phyloP scores from a whole-genome alignment of 2,888 invertebrate species.

The Druceiella hillmani region DNA sequence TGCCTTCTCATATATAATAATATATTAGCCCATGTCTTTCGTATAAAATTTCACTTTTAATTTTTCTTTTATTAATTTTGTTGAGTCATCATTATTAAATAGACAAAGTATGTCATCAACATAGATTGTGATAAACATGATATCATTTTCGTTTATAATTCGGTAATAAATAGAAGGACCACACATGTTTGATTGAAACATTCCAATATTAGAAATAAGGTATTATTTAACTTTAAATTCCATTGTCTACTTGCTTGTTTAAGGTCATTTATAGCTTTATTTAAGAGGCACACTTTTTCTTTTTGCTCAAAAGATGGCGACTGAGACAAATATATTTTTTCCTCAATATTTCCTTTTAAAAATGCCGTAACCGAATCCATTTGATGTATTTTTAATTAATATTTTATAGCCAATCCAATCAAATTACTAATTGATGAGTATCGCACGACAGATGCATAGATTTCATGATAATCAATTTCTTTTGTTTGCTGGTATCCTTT shows the following conservation, averaged over 20 bases:
- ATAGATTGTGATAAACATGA: no score
- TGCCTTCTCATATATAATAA: no score
- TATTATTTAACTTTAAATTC: no score
- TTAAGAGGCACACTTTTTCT: conserved; percentile 13
- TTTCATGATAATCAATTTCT: conserved; percentile 8
- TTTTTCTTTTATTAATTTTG: no score
- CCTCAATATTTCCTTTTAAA: conserved; percentile 8
- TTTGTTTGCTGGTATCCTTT: conserved; percentile 10
- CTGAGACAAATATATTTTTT: conserved; percentile 9
- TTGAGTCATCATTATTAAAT: no score
- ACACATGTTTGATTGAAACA: no score
- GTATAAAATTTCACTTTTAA: no score
- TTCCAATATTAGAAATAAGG: no score
- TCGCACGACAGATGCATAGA: conserved; percentile 10
- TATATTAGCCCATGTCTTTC: no score
- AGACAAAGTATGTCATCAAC: no score
- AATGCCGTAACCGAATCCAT: conserved; percentile 8
- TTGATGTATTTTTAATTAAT: conserved; percentile 10
- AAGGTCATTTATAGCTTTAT: conserved; percentile 13
- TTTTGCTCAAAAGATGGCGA: conserved; percentile 7
- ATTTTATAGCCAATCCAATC: conserved; percentile 6
- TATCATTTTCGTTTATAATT: no score
- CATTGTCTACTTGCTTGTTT: conserved; percentile 16
- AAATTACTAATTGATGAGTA: conserved; percentile 3
- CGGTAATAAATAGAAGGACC: no score